These are phyloP conservation scores for Polypedilum vanderplanki DNA, from an alignment of 1,140 invertebrate genomes.

Conservation along the genomic window DNA sequence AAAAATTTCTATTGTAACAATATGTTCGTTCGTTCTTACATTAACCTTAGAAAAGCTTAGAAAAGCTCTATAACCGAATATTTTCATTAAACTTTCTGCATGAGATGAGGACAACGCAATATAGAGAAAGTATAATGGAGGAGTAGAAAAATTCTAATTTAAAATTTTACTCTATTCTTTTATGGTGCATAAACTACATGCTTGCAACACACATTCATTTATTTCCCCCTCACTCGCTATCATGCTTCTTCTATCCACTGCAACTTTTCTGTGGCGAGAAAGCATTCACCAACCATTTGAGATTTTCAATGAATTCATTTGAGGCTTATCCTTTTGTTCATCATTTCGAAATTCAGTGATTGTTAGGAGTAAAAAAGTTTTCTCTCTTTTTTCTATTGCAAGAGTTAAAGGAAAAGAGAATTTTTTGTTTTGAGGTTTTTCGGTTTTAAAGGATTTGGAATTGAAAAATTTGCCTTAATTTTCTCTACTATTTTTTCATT, in stretches of 20 bases:
- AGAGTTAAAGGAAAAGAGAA: too few relatives aligned
- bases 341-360: slow-evolving; percentile 14
- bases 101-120: too few relatives aligned
- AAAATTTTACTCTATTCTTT: slow-evolving; percentile 14
- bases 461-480: background rate
- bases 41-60: background rate
- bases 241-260: background rate
- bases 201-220: slow-evolving; percentile 8
- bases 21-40: background rate
- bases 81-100: slow-evolving; percentile 7
- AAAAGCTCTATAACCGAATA: background rate
- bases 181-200: slow-evolving; percentile 17
- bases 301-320: slow-evolving; percentile 19
- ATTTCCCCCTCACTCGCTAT: background rate
- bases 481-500: background rate
- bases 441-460: background rate
- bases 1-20: too few relatives aligned
- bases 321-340: slow-evolving; percentile 15
- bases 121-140: too few relatives aligned
- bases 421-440: background rate
- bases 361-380: background rate
- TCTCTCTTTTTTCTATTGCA: background rate
- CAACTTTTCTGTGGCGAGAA: background rate
- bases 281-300: background rate
- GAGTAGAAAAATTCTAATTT: background rate